These are phyloP conservation scores for Timema cristinae DNA, from an alignment of 2,888 invertebrate genomes.

Conservation along the genomic window DNA sequence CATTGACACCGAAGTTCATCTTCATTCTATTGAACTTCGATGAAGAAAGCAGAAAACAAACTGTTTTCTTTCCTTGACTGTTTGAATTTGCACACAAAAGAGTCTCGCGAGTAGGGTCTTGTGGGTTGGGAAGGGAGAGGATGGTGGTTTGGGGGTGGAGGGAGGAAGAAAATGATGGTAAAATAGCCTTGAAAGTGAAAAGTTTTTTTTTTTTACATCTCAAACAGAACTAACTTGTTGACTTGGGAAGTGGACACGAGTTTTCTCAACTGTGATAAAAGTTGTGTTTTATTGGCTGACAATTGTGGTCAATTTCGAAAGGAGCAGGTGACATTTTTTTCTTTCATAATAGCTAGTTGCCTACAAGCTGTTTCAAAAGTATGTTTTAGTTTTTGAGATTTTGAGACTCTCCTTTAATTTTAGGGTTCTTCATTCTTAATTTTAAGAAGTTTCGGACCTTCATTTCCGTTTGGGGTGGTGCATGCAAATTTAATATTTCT, in stretches of 20 bases:
- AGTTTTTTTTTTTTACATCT: constrained; percentile 3
- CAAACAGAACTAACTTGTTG: constrained; percentile 7
- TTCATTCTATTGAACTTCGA: background rate
- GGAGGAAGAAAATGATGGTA: no score
- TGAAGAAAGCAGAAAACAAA: constrained; percentile 17
- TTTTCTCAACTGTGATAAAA: constrained; percentile 16
- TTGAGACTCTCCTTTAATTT: no score
- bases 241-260: constrained; percentile 14
- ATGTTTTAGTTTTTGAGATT: no score
- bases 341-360: no score
- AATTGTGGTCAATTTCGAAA: constrained; percentile 11
- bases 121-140: constrained; percentile 9
- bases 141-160: background rate
- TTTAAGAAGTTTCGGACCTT: no score
- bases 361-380: no score
- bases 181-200: constrained; percentile 8
- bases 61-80: constrained; percentile 18
- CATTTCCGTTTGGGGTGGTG: no score
- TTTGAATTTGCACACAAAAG: constrained; percentile 20
- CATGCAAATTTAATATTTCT: no score
- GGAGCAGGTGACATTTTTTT: constrained; percentile 12
- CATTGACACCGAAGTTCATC: constrained; percentile 5
- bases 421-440: no score
- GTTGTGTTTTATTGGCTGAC: constrained; percentile 11
- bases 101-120: constrained; percentile 9